These are phyloP conservation scores for Eupithecia insigniata DNA, from an alignment of 2,888 invertebrate species.

Conservation along the genomic window DNA sequence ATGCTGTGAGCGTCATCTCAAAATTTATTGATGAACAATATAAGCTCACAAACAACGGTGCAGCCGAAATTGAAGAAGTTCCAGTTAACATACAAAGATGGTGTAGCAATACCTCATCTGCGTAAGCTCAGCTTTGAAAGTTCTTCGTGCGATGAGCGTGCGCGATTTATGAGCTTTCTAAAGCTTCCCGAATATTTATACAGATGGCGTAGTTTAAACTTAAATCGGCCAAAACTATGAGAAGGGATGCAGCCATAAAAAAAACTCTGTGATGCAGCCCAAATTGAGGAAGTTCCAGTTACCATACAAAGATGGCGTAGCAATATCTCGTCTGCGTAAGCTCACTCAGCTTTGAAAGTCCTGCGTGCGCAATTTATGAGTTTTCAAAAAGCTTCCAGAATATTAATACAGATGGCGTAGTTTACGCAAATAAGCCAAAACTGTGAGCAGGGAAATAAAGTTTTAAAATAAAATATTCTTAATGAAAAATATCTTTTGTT, in stretches of 20 bases:
- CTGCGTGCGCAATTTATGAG: neutral
- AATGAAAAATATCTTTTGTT: too few species aligned
- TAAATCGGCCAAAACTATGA: too few species aligned
- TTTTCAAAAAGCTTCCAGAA: slow-evolving; percentile 4
- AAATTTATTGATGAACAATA: neutral
- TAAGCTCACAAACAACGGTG: neutral
- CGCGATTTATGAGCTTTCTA: neutral
- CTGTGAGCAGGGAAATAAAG: neutral
- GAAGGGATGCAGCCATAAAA: too few species aligned
- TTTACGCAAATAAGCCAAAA: too few species aligned
- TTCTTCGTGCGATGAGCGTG: too few species aligned
- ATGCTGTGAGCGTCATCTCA: neutral
- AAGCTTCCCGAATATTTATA: slow-evolving; percentile 8
- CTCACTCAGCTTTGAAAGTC: neutral
- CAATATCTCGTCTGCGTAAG: neutral
- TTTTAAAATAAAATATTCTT: too few species aligned
- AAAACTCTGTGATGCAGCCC: too few species aligned
- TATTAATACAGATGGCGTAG: slow-evolving; percentile 24
- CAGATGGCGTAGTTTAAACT: slow-evolving; percentile 21
- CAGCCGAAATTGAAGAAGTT: neutral
- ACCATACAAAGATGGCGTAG: neutral
- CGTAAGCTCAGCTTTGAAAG: neutral
- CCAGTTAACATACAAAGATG: neutral
- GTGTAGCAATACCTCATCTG: neutral
- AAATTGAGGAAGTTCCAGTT: neutral